phyloP scores from a whole-genome alignment of 2,113 vertebrate species.

The Cyanoderma ruficeps region DNA sequence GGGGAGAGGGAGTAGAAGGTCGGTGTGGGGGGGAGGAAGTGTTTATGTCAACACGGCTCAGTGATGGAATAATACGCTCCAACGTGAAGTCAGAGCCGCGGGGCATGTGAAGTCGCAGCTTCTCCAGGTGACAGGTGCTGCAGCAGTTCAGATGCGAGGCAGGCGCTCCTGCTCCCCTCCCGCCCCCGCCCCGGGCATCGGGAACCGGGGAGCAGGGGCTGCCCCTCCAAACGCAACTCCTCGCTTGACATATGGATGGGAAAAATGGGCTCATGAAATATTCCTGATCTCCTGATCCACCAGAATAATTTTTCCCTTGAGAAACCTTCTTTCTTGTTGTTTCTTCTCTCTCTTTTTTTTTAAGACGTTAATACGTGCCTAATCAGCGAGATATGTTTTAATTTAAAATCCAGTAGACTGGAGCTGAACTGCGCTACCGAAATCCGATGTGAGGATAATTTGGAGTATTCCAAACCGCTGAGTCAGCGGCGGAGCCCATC shows the following conservation, averaged over 20 bases:
- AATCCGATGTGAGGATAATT: slow-evolving; percentile 14
- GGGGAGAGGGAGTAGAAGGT: not conserved
- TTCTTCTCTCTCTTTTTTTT: not conserved
- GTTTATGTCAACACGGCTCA: not conserved
- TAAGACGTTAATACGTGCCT: not conserved
- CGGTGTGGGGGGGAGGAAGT: not conserved
- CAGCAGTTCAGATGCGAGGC: not conserved
- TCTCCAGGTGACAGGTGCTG: slow-evolving; percentile 66
- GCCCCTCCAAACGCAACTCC: not conserved
- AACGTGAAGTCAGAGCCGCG: not conserved
- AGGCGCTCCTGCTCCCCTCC: not conserved
- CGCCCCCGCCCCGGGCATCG: not conserved
- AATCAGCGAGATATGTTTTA: slow-evolving; percentile 21
- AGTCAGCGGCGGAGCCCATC: slow-evolving; percentile 57
- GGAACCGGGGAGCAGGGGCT: not conserved
- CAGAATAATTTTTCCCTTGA: not conserved
- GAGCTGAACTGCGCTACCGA: not conserved
- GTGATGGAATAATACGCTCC: not conserved
- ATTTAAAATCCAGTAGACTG: slow-evolving; percentile 49
- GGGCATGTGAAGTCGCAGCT: not conserved
- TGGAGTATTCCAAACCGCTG: slow-evolving; percentile 49
- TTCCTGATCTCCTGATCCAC: not conserved
- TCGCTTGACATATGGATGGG: not conserved
- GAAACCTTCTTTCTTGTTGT: not conserved
- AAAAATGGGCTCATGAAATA: not conserved